A percentile compares a stretch with the other conserved stretches of the same genome.
These are phyloP conservation scores for Zaprionus obscuricornis DNA, from an alignment of 2,888 invertebrate genomes.

Conservation along the genomic window DNA sequence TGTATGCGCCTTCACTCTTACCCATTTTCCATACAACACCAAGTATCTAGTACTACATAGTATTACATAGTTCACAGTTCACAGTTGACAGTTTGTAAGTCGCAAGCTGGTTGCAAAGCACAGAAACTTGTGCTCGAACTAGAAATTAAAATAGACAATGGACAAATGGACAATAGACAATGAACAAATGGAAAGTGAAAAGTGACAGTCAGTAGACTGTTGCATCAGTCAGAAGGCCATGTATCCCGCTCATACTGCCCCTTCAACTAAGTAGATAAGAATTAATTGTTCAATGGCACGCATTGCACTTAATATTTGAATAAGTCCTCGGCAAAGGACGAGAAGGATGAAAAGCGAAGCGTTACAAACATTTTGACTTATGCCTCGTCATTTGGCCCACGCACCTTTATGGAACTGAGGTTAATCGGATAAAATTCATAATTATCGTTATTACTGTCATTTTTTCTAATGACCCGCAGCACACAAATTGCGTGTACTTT, in stretches of 20 bases:
- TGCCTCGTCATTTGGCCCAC: conserved; percentile 47
- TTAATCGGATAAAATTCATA: conserved; percentile 84
- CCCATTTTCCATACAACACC: no score
- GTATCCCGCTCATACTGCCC: conserved; percentile 1
- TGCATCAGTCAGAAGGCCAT: conserved; percentile 59
- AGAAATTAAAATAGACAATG: conserved; percentile 26
- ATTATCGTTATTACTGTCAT: conserved; percentile 83
- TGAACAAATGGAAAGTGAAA: conserved; percentile 8
- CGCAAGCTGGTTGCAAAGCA: conserved; percentile 32
- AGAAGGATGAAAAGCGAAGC: no score
- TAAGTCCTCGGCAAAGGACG: conserved; percentile 16
- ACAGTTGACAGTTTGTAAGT: no score
- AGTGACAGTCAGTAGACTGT: conserved; percentile 47
- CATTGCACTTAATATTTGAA: conserved; percentile 77
- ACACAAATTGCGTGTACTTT: conserved; percentile 79
- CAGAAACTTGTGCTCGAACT: conserved; percentile 37
- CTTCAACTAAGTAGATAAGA: conserved; percentile 76
- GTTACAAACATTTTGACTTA: conserved; percentile 53
- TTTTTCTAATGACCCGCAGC: conserved; percentile 70
- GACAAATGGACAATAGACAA: conserved; percentile 9
- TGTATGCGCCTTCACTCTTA: no score
- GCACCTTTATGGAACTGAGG: conserved; percentile 41
- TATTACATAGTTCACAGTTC: no score
- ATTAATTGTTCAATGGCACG: conserved; percentile 81
- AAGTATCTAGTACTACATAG: no score